Base-by-base conservation (phyloP, 2,888 invertebrate species). In the Limenitis camilla region DNA sequence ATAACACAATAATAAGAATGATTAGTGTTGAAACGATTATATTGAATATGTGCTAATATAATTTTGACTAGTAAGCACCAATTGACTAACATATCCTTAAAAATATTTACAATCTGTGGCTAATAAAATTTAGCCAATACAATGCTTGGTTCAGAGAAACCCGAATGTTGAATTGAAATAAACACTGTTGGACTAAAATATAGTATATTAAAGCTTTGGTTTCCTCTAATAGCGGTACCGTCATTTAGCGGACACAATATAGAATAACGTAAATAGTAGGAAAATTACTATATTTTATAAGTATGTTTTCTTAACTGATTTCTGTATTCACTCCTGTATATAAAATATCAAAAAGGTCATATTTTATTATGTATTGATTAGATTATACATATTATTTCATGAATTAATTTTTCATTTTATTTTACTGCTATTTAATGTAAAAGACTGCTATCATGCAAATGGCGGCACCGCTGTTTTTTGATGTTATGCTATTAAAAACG, bases 1-100 rank as follows among this genome's bases (percentile, higher is more conserved):
- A 32, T 45, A 30, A 36, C 29, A 45, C 42, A 30, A 19, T 27
- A 27, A 32, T 33, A 38, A 11, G 30, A 29, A 19, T 35, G 36
- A 36, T 5, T 29, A 38, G 42, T 32, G 43, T 53, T 46, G 39
- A 54, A 59, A 53, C 40, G 50, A 41, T 54, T 49, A 60, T 43
- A 54, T 45, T 43, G 49, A 47, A 43, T 56, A 59, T 69, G 81
- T 83, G 85, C 84, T 83, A 82, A 78, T 79, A 78, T 81, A 86
- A 86, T 86, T 87, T 86, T 87, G 86, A 87, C 86, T 87, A 87
- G 86, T 81, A 87, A 87, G 86, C 86, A 87, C 86, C 86, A 85
- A 86, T 85, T 80, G 72, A 81, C 84, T 84, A 84, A 81, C 69
- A 59, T 61, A 72, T 64, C 59, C 69, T 73, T 75, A 78, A 63